Percentiles rank a stretch among this genome's conserved stretches.
Evolutionary conservation across 2,797 vertebrate species (phyloP).

Genomic region (Euthynnus affinis): DNA sequence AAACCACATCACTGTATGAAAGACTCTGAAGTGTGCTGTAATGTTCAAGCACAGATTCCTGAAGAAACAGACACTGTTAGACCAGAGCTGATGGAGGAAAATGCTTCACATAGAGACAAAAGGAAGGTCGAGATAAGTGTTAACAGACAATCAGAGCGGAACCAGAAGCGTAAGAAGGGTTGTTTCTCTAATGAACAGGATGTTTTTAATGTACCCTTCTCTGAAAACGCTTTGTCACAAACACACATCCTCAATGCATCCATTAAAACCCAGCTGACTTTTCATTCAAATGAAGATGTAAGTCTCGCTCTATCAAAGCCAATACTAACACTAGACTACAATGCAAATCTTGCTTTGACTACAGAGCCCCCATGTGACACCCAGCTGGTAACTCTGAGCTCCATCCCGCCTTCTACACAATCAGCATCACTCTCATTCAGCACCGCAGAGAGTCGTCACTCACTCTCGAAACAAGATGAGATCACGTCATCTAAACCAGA

Average conservation of each 20-base stretch:
- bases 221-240: conserved; percentile 19
- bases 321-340: conserved; percentile 64
- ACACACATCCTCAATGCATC: background rate
- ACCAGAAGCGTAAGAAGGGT: conserved; percentile 6
- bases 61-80: conserved; percentile 2
- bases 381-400: background rate
- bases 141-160: conserved; percentile 2
- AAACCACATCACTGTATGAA: conserved; percentile 17
- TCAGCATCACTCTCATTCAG: conserved; percentile 4
- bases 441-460: background rate
- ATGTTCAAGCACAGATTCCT: conserved; percentile 13
- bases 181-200: conserved; percentile 25
- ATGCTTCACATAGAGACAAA: conserved; percentile 6
- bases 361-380: conserved; percentile 32
- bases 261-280: conserved; percentile 17
- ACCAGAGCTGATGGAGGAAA: conserved; percentile 13
- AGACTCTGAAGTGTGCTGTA: background rate
- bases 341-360: conserved; percentile 67
- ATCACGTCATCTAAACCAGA: conserved; percentile 9
- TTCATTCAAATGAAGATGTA: conserved; percentile 31
- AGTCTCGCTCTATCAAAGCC: conserved; percentile 38
- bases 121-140: conserved; percentile 21
- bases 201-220: conserved; percentile 8
- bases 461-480: conserved; percentile 11
- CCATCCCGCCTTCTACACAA: background rate